Base-by-base conservation (phyloP, 2,888 invertebrate species). In the Lepidocyrtinus sp. region DNA sequence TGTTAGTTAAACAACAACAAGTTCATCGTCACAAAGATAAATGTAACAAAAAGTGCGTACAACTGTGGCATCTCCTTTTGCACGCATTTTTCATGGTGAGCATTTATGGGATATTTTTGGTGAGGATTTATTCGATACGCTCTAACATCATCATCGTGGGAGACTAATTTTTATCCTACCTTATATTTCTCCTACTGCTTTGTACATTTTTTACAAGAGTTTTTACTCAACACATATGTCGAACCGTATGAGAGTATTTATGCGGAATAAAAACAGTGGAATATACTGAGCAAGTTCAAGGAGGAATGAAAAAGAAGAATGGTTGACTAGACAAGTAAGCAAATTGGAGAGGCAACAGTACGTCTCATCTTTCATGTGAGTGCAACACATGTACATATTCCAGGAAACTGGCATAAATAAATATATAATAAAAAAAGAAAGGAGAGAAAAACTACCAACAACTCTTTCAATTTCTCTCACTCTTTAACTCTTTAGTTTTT, bases 301-400 rank as follows among this genome's bases (percentile, higher is more conserved):
- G 50, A 69, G 50, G 55, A 55, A n/a, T n/a, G n/a, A 69, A 55
- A 50, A 68, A 68, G 27, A 59, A 59, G 27, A n/a, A 26, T 46
- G 70, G 61, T n/a, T 26, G 61, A 70, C 55, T 55, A 55, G 76
- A 76, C 70, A 76, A 76, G 70, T n/a, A 17, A 64, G 70, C 76
- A 76, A 76, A 76, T 76, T 76, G 70, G 70, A 76, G 64, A 76
- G 24, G 75, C 63, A 70, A 70, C 76, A 76, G 70, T 70, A 76
- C 76, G 50, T 70, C 63, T 69, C 75, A 46, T 71, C 71, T 71
- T 61, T 71, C 71, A 71, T 71, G 71, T 75, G n/a, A n/a, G n/a
- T n/a, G 63, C 24, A 76, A 70, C 76, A 76, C 55, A 70, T 70
- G 76, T 76, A 76, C 55, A 55, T 76, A 70, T 70, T 76, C 70